Conservation (phyloP, 1,140 invertebrate genomes). For the Drosophila tropicalis region DNA sequence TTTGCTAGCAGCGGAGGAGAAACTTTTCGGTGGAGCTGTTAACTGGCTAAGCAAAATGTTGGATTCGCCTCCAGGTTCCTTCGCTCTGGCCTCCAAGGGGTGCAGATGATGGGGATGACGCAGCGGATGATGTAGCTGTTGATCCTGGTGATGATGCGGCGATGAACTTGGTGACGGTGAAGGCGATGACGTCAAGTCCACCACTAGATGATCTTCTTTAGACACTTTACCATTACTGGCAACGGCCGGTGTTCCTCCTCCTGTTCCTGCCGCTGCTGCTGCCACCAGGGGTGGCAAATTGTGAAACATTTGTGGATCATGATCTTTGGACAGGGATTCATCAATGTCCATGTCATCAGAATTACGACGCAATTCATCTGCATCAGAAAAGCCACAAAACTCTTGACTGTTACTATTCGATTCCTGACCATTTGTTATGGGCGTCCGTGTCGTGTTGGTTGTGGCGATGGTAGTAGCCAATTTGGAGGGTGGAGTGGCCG, state of each 20-base stretch:
- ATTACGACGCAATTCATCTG: conserved; percentile 63
- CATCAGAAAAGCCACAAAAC: conserved; percentile 66
- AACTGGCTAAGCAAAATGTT: conserved; percentile 67
- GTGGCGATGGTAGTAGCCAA: conserved; percentile 26
- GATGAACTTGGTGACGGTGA: conserved; percentile 75
- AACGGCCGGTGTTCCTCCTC: conserved; percentile 6
- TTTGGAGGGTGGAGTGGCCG: conserved; percentile 34
- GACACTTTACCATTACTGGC: conserved; percentile 39
- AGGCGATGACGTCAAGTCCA: conserved; percentile 76
- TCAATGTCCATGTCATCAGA: conserved; percentile 82
- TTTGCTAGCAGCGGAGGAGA: conserved; percentile 46
- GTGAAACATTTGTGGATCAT: conserved; percentile 79
- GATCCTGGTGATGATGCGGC: conserved; percentile 49
- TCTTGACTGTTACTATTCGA: conserved; percentile 61
- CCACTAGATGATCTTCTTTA: conserved; percentile 32
- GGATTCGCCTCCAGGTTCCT: conserved; percentile 22
- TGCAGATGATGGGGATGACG: conserved; percentile 34
- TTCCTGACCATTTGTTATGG: conserved; percentile 62
- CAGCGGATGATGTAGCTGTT: neutral
- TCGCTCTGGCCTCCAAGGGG: conserved; percentile 32
- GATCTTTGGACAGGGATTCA: conserved; percentile 67
- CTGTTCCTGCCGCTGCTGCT: neutral
- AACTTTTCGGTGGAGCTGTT: conserved; percentile 68
- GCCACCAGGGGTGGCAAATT: conserved; percentile 42
- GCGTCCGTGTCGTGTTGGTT: neutral